A percentile compares a stretch with the other conserved stretches of the same genome.
Conservation (phyloP, 2,113 vertebrate genomes). For the Monopterus albus region DNA sequence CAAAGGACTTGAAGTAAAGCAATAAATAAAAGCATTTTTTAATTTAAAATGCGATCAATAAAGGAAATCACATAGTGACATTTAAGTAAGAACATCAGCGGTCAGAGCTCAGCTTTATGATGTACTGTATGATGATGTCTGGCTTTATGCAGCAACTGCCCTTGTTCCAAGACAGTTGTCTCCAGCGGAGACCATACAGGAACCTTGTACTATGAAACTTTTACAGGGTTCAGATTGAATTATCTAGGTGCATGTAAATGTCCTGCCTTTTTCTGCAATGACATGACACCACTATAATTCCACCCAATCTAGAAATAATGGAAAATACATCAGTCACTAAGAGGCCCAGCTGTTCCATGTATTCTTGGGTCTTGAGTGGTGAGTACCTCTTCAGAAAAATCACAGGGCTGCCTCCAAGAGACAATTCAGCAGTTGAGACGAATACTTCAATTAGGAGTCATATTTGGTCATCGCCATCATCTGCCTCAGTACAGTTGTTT, state of each 20-base stretch:
- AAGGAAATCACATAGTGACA: not conserved
- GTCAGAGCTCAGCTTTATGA: slow-evolving; percentile 14
- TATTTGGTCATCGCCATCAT: slow-evolving; percentile 29
- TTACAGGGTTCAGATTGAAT: slow-evolving; percentile 26
- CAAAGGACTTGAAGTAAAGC: not conserved
- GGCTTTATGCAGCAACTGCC: no score
- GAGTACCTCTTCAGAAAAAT: slow-evolving; percentile 54
- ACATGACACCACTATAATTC: slow-evolving; percentile 41
- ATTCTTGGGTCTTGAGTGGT: slow-evolving; percentile 13
- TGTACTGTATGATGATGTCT: no score
- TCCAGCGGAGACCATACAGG: no score
- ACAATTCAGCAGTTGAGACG: slow-evolving; percentile 31
- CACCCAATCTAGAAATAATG: slow-evolving; percentile 37
- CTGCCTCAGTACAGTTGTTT: slow-evolving; percentile 26
- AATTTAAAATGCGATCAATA: not conserved
- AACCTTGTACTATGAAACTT: no score
- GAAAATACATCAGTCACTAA: slow-evolving; percentile 51
- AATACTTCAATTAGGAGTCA: slow-evolving; percentile 45
- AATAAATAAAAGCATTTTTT: not conserved
- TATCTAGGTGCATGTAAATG: slow-evolving; percentile 30
- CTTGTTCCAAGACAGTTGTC: no score
- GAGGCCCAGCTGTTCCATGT: not conserved
- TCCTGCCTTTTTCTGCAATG: not conserved
- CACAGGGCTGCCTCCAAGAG: slow-evolving; percentile 26
- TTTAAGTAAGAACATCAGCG: not conserved